A percentile compares a stretch with the other conserved stretches of the same genome.
These are phyloP conservation scores for Paguma larvata DNA, from an alignment of 2,797 vertebrate species.

Conservation along the genomic window DNA sequence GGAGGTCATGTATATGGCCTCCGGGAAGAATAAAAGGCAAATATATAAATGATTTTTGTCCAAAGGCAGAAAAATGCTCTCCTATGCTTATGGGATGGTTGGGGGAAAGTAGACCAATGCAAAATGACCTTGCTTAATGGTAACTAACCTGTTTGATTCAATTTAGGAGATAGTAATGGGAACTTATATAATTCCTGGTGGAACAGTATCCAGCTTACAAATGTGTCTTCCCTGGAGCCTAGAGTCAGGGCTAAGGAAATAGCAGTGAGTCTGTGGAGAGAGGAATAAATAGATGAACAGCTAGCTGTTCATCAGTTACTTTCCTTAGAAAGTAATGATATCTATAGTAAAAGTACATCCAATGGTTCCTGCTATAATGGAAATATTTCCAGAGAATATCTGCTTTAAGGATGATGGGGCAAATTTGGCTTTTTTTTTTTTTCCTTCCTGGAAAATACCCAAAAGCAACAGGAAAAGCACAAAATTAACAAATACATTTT, in stretches of 20 bases:
- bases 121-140: neutral
- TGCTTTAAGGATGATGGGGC: neutral
- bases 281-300: neutral
- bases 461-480: neutral
- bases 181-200: neutral
- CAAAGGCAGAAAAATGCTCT: neutral
- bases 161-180: neutral
- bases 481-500: neutral
- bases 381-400: slow-evolving; percentile 17
- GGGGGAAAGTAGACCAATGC: neutral
- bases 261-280: neutral
- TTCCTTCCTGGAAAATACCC: neutral
- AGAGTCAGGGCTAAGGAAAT: neutral
- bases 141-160: neutral
- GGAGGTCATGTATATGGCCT: neutral
- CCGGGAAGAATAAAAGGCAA: neutral
- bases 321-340: neutral
- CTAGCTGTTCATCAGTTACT: neutral
- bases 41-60: neutral
- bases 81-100: neutral
- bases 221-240: neutral
- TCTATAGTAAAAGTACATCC: neutral
- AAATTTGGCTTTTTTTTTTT: neutral
- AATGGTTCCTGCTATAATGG: neutral
- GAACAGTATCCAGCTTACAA: neutral